Base-by-base conservation (phyloP, 2,113 vertebrate genomes). In the Cervus canadensis region DNA sequence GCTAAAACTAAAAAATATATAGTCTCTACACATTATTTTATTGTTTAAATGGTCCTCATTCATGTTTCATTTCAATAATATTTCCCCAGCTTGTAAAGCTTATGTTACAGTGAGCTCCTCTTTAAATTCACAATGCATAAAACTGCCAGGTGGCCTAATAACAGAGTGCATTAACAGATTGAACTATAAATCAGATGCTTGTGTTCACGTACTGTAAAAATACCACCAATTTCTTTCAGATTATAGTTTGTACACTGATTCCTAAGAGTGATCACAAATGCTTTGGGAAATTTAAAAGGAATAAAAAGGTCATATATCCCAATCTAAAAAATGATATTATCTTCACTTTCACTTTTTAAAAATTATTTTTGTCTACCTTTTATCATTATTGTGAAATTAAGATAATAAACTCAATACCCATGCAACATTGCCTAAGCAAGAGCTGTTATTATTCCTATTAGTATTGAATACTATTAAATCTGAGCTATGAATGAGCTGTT, bases 81-180 rank as follows among this genome's bases (percentile, higher is more conserved):
- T 99, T 99, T 99, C 98, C 98, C 98, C 98, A 99, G 98, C 99
- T 99, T 99, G 99, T 99, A 99, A 99, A 99, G 98, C 99, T 99
- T 99, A 99, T 99, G 99, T 99, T 99, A 99, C 98, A 98, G 99
- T 98, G 98, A 99, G 99, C 98, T 99, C 98, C 98, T 99, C 99
- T 99, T 99, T 99, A 99, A 99, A 99, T 99, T 99, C 99, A 99
- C 98, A 99, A 99, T 99, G 99, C 99, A 99, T 99, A 99, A 99
- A 99, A 99, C 99, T 99, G 99, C 99, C 99, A 99, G 99, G 99
- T 99, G 99, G 99, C 98, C 99, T 99, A 99, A 99, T 99, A 99
- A 99, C 99, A 98, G 98, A 99, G 99, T 99, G 98, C 98, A 99
- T 99, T 99, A 99, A 99, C 99, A 99, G 99, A 99, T 99, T 99